Conservation (phyloP, 2,888 invertebrate genomes). For the Didymodactylos carnosus region DNA sequence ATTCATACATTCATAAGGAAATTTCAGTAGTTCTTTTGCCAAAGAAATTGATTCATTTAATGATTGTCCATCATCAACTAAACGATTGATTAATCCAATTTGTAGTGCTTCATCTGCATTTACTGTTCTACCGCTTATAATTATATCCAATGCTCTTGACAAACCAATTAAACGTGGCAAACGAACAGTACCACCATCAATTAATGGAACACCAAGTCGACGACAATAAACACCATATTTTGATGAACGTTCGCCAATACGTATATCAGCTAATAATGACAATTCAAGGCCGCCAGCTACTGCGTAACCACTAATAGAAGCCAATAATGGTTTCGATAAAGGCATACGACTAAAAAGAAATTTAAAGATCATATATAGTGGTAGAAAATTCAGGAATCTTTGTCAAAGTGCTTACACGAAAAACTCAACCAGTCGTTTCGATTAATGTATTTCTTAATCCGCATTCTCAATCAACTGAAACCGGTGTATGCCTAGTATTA, state of each 20-base stretch:
- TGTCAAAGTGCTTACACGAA: too few species aligned
- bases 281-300: conserved; percentile 93
- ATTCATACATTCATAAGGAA: conserved; percentile 51
- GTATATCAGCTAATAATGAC: conserved; percentile 79
- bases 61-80: conserved; percentile 55
- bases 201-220: conserved; percentile 65
- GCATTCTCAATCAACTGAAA: too few species aligned
- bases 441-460: too few species aligned
- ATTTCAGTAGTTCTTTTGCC: conserved; percentile 48
- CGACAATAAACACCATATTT: conserved; percentile 65
- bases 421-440: too few species aligned
- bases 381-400: too few species aligned
- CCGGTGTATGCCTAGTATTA: too few species aligned
- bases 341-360: conserved; percentile 55
- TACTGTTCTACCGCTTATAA: conserved; percentile 70
- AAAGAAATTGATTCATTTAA: conserved; percentile 28
- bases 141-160: conserved; percentile 70
- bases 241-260: conserved; percentile 75
- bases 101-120: conserved; percentile 80
- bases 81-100: conserved; percentile 70
- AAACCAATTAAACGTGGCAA: conserved; percentile 54
- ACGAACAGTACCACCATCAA: conserved; percentile 64
- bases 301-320: conserved; percentile 85
- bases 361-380: too few species aligned
- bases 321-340: conserved; percentile 70